phyloP scores from a whole-genome alignment of 2,797 vertebrate genomes.

The Apodemus agrarius region DNA sequence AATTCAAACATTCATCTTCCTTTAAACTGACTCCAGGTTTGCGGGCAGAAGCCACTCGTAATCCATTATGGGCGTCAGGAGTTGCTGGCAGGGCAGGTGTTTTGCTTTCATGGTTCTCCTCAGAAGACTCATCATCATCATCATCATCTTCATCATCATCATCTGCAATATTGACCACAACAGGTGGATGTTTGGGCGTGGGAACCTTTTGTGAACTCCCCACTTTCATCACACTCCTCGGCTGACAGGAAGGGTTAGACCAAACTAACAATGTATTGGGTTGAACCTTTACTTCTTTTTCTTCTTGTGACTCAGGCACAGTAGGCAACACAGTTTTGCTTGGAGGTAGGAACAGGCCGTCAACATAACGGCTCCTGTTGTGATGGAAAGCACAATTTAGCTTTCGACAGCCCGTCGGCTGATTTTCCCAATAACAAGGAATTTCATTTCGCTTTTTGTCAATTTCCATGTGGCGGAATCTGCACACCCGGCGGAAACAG shows the following conservation, averaged over 20 bases:
- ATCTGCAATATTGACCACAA: slow-evolving; percentile 97
- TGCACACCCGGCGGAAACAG: slow-evolving; percentile 95
- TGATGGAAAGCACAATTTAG: too few species aligned
- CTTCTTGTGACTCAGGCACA: slow-evolving; percentile 85
- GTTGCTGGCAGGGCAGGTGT: slow-evolving; percentile 82
- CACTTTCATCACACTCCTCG: slow-evolving; percentile 94
- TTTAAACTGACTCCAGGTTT: slow-evolving; percentile 87
- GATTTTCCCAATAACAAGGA: too few species aligned
- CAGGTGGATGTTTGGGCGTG: slow-evolving; percentile 96
- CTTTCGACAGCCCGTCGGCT: too few species aligned
- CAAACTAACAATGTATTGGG: slow-evolving; percentile 87
- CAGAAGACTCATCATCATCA: slow-evolving; percentile 86
- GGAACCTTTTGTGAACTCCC: slow-evolving; percentile 95
- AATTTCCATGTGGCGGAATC: slow-evolving; percentile 98
- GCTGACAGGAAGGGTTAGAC: slow-evolving; percentile 91
- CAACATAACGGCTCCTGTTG: too few species aligned
- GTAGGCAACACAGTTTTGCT: slow-evolving; percentile 73
- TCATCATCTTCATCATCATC: slow-evolving; percentile 93
- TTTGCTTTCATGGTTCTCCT: slow-evolving; percentile 95
- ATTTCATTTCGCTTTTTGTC: slow-evolving; percentile 72
- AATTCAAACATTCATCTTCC: slow-evolving; percentile 91
- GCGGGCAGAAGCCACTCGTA: slow-evolving; percentile 85
- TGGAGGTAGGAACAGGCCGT: too few species aligned
- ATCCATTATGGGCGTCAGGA: slow-evolving; percentile 82
- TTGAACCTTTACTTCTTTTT: slow-evolving; percentile 89